Percentiles rank a stretch among this genome's conserved stretches.
phyloP scores from a whole-genome alignment of 2,113 vertebrate species.

The Amblyornis subalaris region DNA sequence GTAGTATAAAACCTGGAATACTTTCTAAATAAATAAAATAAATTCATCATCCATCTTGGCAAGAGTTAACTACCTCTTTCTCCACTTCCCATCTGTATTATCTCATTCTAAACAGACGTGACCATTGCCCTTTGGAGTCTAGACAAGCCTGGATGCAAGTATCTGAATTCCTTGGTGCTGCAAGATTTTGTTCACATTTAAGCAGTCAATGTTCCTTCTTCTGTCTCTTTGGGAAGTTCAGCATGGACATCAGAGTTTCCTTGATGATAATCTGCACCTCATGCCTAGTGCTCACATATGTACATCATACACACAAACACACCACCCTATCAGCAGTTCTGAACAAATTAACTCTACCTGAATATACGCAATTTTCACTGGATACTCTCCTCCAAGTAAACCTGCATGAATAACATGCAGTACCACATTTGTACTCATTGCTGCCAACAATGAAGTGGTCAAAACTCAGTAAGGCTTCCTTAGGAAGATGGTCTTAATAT shows the following conservation, averaged over 20 bases:
- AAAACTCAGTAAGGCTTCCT: not conserved
- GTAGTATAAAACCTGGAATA: not conserved
- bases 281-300: not conserved
- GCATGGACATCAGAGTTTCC: not conserved
- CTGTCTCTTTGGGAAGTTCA: not conserved
- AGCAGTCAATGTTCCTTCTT: not conserved
- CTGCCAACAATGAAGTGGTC: not conserved
- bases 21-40: not conserved
- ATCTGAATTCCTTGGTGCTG: not conserved
- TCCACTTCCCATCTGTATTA: not conserved
- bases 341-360: not conserved
- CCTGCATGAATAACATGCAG: not conserved
- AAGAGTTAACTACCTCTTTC: not conserved
- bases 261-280: not conserved
- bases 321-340: not conserved
- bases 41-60: not conserved
- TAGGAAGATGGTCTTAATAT: not conserved
- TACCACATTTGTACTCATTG: not conserved
- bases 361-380: not conserved
- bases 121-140: not conserved
- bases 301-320: not conserved
- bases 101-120: not conserved
- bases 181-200: slow-evolving; percentile 2
- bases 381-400: not conserved
- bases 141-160: not conserved